Percentiles rank a stretch among this genome's conserved stretches.
Evolutionary conservation across 2,797 vertebrate genomes (phyloP).

Genomic region (Tokudaia muenninki): DNA sequence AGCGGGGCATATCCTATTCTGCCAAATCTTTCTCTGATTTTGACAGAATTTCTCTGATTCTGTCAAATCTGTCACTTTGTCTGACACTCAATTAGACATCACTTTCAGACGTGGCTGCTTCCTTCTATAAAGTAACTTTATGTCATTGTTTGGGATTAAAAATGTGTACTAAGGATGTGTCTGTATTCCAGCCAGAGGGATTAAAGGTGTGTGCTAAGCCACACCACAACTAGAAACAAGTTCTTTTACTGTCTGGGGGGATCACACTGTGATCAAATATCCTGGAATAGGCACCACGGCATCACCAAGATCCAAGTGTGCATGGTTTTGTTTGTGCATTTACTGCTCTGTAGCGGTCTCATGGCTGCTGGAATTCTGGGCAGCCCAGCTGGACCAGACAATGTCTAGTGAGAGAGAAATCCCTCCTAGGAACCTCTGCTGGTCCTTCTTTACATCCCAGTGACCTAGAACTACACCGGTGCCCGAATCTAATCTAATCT

Average conservation of each 20-base stretch:
- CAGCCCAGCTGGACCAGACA: neutral
- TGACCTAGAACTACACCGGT: slow-evolving; percentile 19
- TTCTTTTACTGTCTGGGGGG: neutral
- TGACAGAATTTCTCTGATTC: neutral
- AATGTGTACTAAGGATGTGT: neutral
- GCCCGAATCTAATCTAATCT: slow-evolving; percentile 25
- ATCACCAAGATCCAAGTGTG: neutral
- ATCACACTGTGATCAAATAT: neutral
- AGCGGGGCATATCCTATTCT: neutral
- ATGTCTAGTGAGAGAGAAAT: slow-evolving; percentile 3
- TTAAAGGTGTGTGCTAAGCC: neutral
- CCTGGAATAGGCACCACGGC: too few species aligned
- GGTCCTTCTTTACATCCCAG: slow-evolving; percentile 38
- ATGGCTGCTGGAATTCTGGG: neutral
- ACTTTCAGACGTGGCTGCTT: neutral
- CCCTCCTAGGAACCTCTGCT: neutral
- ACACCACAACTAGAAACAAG: neutral
- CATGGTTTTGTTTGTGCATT: neutral
- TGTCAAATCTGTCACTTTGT: neutral
- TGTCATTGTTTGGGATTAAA: neutral
- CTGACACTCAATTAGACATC: neutral
- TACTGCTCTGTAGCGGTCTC: neutral
- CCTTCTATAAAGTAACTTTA: neutral
- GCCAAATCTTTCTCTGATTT: neutral
- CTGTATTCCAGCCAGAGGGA: too few species aligned